Evolutionary conservation across 2,113 vertebrate genomes (phyloP).

Genomic region (Marcusenius ussheri): DNA sequence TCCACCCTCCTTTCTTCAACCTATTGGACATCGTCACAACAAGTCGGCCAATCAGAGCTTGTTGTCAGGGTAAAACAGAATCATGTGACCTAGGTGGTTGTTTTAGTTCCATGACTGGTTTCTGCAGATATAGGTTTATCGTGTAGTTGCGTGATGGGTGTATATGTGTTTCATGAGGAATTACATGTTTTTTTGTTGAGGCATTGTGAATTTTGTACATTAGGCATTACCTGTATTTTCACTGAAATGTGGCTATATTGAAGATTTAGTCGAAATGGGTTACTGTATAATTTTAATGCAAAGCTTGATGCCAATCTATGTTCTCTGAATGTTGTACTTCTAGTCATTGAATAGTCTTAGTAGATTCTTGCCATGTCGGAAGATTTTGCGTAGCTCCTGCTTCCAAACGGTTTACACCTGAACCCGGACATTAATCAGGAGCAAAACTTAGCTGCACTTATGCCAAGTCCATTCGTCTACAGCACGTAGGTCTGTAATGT

Average conservation of each 20-base stretch:
- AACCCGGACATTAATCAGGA: not conserved
- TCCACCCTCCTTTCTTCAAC: not conserved
- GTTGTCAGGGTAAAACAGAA: slow-evolving; percentile 8
- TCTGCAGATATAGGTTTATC: not conserved
- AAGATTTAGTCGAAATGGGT: not conserved
- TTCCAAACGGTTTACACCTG: not conserved
- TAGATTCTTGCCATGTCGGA: not conserved
- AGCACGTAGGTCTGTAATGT: not conserved
- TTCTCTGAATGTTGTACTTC: not conserved
- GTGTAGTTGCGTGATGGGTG: not conserved
- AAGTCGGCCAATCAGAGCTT: slow-evolving; percentile 7
- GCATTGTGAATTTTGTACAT: not conserved
- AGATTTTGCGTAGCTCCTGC: not conserved
- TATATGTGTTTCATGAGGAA: not conserved
- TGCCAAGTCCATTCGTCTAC: not conserved
- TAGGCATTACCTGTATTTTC: not conserved
- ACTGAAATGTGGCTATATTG: not conserved
- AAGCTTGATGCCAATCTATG: not conserved
- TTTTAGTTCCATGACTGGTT: not conserved
- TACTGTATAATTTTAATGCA: not conserved
- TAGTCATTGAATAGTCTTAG: not conserved
- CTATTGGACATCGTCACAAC: slow-evolving; percentile 8
- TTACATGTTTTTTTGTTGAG: not conserved
- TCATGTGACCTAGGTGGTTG: not conserved
- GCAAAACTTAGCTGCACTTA: not conserved